phyloP scores from a whole-genome alignment of 2,113 vertebrate genomes.

The Myrmecophaga tridactyla region DNA sequence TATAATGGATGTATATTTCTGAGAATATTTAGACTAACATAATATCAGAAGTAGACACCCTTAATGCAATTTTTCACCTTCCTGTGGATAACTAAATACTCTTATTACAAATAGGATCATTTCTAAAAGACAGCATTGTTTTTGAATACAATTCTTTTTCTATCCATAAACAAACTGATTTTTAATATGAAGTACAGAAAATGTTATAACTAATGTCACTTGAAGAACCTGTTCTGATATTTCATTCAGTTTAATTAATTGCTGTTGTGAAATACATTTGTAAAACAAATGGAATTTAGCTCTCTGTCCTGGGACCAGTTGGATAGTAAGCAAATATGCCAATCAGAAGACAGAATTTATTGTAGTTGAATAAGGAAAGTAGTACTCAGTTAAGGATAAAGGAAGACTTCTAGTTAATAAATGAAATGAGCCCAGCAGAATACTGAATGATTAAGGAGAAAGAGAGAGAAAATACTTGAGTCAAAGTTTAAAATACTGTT shows the following conservation, averaged over 20 bases:
- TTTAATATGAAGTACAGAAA: conserved; percentile 26
- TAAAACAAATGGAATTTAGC: conserved; percentile 32
- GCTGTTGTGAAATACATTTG: not conserved
- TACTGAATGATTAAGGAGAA: not conserved
- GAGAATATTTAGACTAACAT: not conserved
- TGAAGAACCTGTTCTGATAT: not conserved
- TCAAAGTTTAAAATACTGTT: not conserved
- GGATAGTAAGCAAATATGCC: not conserved
- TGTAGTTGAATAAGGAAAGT: not conserved
- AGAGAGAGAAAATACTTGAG: not conserved
- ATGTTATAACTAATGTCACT: not conserved
- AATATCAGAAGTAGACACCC: not conserved
- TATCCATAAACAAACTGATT: not conserved
- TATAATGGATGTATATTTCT: not conserved
- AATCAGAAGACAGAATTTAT: not conserved
- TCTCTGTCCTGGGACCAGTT: not conserved
- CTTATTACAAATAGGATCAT: not conserved
- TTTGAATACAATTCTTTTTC: not conserved
- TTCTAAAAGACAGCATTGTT: not conserved
- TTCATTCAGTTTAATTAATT: not conserved
- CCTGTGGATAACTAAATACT: not conserved
- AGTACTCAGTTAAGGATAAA: not conserved
- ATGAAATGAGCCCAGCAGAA: not conserved
- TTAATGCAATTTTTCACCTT: not conserved
- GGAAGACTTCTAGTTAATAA: conserved; percentile 36